Evolutionary conservation across 30 jellyfish, hydroid and myxozoan species (phyloP).

Genomic region (Nemopilema nomurai): DNA sequence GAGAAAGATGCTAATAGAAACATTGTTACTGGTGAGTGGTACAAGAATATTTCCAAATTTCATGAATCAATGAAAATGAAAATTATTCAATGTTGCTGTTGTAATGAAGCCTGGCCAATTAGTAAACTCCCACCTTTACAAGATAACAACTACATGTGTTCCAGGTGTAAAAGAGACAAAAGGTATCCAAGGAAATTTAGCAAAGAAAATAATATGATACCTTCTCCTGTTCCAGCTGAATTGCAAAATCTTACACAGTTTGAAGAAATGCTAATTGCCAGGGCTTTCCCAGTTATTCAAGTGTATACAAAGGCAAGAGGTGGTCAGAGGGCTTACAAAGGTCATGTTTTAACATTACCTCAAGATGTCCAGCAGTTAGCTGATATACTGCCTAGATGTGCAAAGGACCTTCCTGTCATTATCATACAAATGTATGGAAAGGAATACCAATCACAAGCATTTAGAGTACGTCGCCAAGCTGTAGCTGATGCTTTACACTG

Average conservation of each 20-base stretch:
- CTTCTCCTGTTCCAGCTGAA: conserved; percentile 64
- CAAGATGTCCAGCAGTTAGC: conserved; percentile 57
- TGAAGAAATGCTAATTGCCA: conserved; percentile 66
- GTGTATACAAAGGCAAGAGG: conserved; percentile 57
- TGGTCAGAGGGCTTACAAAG: conserved; percentile 65
- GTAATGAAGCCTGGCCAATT: conserved; percentile 23
- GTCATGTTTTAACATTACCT: conserved; percentile 62
- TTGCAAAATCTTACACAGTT: conserved; percentile 49
- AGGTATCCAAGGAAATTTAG: conserved; percentile 31
- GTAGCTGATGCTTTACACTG: conserved; percentile 54
- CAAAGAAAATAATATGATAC: conserved; percentile 56
- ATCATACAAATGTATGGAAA: conserved; percentile 25
- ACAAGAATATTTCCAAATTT: neutral
- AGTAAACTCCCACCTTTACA: neutral
- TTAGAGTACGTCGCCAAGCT: conserved; percentile 27
- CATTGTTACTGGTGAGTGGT: neutral
- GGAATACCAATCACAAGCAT: conserved; percentile 3
- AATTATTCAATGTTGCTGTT: neutral
- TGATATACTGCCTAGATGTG: conserved; percentile 36
- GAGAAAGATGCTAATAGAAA: conserved; percentile 4
- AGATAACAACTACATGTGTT: conserved; percentile 5
- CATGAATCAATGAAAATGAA: neutral
- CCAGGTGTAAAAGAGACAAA: conserved; percentile 29
- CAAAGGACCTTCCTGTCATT: conserved; percentile 60
- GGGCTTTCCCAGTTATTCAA: conserved; percentile 43